Evolutionary conservation across 2,888 invertebrate genomes (phyloP).

Genomic region (Panzeria rudis): DNA sequence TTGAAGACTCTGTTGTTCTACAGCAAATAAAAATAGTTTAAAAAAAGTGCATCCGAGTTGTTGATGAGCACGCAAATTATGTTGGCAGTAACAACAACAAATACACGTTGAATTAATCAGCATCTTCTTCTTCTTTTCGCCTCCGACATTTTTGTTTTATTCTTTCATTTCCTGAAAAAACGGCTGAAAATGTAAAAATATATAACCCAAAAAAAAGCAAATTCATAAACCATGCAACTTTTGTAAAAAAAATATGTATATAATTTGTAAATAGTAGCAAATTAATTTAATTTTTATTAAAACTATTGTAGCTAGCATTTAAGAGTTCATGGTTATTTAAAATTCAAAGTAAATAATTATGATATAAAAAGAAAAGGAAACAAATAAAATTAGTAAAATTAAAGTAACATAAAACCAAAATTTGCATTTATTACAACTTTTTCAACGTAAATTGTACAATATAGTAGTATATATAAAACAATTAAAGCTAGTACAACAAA

Average conservation of each 20-base stretch:
- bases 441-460: constrained; percentile 43
- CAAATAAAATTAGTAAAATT: background rate
- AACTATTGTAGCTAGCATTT: constrained; percentile 23
- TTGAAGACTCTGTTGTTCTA: background rate
- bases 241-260: constrained; percentile 33
- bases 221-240: background rate
- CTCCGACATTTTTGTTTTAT: background rate
- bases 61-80: constrained; percentile 64
- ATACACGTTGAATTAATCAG: constrained; percentile 18
- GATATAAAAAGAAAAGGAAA: background rate
- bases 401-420: background rate
- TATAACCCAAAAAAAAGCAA: background rate
- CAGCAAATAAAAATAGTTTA: background rate
- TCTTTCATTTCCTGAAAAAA: constrained; percentile 7
- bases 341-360: constrained; percentile 15
- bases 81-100: constrained; percentile 54
- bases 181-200: constrained; percentile 1
- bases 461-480: constrained; percentile 33
- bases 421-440: constrained; percentile 53
- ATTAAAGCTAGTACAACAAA: constrained; percentile 20
- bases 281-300: constrained; percentile 42
- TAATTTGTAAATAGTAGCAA: constrained; percentile 53
- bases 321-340: constrained; percentile 43
- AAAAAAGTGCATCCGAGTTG: constrained; percentile 42
- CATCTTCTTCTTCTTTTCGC: background rate